phyloP scores from a whole-genome alignment of 2,797 vertebrate genomes.

The Macropodus opercularis region DNA sequence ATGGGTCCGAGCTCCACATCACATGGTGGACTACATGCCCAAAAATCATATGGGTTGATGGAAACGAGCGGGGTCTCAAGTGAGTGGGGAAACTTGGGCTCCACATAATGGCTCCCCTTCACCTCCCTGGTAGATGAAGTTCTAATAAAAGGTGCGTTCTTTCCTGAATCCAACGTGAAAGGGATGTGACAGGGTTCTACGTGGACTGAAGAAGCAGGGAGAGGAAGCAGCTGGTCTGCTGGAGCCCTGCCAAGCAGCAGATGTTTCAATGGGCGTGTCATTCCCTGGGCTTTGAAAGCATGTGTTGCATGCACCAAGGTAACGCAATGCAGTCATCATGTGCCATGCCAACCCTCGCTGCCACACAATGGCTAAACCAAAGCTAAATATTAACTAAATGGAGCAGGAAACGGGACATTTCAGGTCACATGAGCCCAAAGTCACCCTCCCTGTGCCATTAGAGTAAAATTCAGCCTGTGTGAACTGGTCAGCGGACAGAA shows the following conservation, averaged over 20 bases:
- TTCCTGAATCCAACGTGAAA: constrained; percentile 35
- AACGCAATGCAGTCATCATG: constrained; percentile 77
- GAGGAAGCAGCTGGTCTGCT: constrained; percentile 73
- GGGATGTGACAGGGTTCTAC: constrained; percentile 44
- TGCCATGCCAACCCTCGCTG: constrained; percentile 33
- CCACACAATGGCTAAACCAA: constrained; percentile 10
- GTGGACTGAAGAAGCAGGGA: constrained; percentile 56
- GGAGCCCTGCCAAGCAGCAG: constrained; percentile 74
- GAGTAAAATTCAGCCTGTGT: background rate
- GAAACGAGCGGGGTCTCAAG: constrained; percentile 7
- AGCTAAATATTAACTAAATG: background rate
- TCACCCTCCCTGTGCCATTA: background rate
- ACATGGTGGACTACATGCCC: constrained; percentile 72
- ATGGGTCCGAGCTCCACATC: constrained; percentile 54
- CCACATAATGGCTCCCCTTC: background rate
- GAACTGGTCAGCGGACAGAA: background rate
- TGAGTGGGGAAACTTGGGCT: constrained; percentile 4
- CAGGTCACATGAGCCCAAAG: background rate
- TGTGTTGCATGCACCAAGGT: constrained; percentile 77
- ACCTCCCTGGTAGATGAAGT: constrained; percentile 28
- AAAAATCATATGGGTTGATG: constrained; percentile 34
- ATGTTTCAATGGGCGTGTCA: constrained; percentile 76
- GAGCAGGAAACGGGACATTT: background rate
- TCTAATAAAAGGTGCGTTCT: constrained; percentile 15
- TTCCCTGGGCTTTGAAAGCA: constrained; percentile 57